Evolutionary conservation across 2,113 vertebrate species (phyloP).

Genomic region (Struthidea cinerea): DNA sequence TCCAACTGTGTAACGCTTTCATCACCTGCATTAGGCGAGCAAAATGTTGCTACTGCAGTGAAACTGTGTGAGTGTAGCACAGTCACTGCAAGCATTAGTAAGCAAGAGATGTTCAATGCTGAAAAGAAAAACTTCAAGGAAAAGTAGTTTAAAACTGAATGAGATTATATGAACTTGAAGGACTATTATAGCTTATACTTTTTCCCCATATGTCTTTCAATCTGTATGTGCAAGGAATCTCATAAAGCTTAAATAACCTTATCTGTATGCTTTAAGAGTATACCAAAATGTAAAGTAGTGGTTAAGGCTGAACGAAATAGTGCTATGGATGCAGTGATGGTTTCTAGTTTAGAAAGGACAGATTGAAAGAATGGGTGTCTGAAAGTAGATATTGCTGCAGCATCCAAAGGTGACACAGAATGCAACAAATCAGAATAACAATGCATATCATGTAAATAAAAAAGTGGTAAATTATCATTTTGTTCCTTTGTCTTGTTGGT

Average conservation of each 20-base stretch:
- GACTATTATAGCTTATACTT: not conserved
- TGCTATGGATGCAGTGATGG: not conserved
- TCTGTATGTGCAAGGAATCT: not conserved
- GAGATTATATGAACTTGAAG: not conserved
- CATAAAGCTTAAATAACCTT: not conserved
- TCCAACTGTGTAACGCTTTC: not conserved
- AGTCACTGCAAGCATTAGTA: not conserved
- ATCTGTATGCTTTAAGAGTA: not conserved
- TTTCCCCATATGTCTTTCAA: not conserved
- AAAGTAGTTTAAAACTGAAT: not conserved
- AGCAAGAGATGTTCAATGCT: not conserved
- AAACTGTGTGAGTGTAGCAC: not conserved
- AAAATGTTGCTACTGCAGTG: not conserved
- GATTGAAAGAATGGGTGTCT: not conserved
- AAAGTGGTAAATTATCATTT: not conserved
- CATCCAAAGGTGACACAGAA: not conserved
- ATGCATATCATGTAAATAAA: fast-evolving
- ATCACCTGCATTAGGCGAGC: not conserved
- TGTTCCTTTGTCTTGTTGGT: not conserved
- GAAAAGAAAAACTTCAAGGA: not conserved
- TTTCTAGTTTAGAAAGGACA: not conserved
- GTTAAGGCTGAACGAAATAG: not conserved
- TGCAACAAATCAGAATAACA: not conserved
- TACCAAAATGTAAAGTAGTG: not conserved
- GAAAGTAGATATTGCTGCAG: not conserved